Conservation (phyloP, 1,140 invertebrate genomes). For the Ostrea edulis region DNA sequence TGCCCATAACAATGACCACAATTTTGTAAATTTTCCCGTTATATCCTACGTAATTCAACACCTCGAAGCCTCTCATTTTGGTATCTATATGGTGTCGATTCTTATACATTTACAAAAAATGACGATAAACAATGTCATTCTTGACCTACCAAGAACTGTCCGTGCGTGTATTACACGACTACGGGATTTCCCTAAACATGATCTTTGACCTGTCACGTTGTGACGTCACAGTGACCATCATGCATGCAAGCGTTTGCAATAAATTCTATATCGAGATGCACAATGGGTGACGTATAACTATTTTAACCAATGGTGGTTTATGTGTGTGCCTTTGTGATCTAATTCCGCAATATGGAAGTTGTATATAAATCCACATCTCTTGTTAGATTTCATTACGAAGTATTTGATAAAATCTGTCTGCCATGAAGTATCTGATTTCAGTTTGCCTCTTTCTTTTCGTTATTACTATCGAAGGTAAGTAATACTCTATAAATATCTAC, state of each 20-base stretch:
- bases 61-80: too few relatives aligned
- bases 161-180: background rate
- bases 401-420: background rate
- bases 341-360: background rate
- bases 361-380: background rate
- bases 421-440: background rate
- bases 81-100: too few relatives aligned
- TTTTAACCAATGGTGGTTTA: background rate
- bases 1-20: too few relatives aligned
- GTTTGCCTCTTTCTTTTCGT: background rate
- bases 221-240: background rate
- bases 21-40: too few relatives aligned
- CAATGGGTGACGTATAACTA: background rate
- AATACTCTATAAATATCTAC: too few relatives aligned
- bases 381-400: background rate
- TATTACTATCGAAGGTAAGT: background rate
- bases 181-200: background rate
- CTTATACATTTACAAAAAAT: too few relatives aligned
- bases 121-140: background rate
- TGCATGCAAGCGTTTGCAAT: background rate
- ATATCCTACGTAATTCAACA: too few relatives aligned
- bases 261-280: background rate
- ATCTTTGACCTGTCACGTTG: background rate
- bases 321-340: background rate
- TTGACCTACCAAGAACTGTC: background rate